A percentile compares a stretch with the other conserved stretches of the same genome.
Conservation (phyloP, 1,140 invertebrate genomes). For the Hesperophylax magnus region DNA sequence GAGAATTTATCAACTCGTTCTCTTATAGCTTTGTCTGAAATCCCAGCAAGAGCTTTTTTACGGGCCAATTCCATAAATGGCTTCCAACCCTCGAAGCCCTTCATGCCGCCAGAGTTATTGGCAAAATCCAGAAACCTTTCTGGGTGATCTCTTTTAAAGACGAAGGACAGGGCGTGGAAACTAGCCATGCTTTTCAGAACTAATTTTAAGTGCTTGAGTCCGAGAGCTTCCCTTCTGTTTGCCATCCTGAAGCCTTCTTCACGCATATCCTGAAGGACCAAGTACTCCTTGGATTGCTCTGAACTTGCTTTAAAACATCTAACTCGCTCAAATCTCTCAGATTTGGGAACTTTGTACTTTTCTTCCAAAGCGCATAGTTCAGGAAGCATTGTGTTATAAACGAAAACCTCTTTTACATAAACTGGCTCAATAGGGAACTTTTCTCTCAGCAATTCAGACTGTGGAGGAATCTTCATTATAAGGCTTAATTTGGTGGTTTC, state of each 20-base stretch:
- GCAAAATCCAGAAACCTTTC: constrained; percentile 26
- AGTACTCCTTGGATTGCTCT: constrained; percentile 62
- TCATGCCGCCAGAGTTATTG: neutral
- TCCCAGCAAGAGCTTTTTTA: too few species aligned
- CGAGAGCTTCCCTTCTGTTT: constrained; percentile 68
- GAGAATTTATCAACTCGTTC: too few species aligned
- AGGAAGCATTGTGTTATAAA: constrained; percentile 22
- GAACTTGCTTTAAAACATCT: constrained; percentile 21
- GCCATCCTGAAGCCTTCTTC: constrained; percentile 69
- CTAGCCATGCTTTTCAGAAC: constrained; percentile 70
- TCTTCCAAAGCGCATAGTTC: neutral
- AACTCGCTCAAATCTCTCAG: neutral
- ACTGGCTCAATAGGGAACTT: constrained; percentile 3
- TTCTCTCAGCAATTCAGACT: neutral
- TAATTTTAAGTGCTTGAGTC: constrained; percentile 65
- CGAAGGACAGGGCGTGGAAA: constrained; percentile 68
- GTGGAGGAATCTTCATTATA: neutral
- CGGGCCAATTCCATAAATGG: too few species aligned
- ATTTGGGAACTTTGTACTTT: neutral
- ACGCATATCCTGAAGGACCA: constrained; percentile 72
- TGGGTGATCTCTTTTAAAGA: constrained; percentile 31
- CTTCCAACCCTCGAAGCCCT: too few species aligned
- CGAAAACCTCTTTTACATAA: constrained; percentile 41
- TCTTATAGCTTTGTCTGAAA: too few species aligned
- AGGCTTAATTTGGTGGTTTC: neutral